Evolutionary conservation across 2,113 vertebrate species (phyloP), one percentile per base, ranked within the genome.

Genomic region (Crotalus helleri): DNA sequence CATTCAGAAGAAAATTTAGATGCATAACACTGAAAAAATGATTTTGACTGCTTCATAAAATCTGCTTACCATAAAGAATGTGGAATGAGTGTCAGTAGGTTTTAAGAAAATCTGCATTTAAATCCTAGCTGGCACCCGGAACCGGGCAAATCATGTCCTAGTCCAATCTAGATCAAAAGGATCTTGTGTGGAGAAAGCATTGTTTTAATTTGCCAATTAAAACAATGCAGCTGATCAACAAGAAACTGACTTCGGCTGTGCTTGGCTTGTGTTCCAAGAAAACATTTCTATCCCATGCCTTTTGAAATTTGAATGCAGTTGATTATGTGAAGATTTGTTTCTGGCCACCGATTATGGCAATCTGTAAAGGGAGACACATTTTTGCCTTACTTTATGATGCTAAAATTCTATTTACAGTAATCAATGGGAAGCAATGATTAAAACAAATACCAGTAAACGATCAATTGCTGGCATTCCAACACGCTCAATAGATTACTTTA

Each of bases 391-490:
- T 93, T 90, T 90, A 93, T 86, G 92, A 90, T 64, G 89, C 53
- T 53, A 87, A 87, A 87, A 86, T 90, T 87, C 92, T 90, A 93
- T 93, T 93, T 93, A 87, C 74, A 39, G 92, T 90, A 93, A 90
- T 93, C 92, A 86, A 93, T 93, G 87, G 39, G 57, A 59, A 53
- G 57, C 64, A 93, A 93, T 86, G 92, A 93, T 90, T 64, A 54
- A 93, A 90, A 87, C 81, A 90, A 93, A 93, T 93, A 93, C 92
- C 92, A 87, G 89, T 90, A 93, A 90, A 57, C 49, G 23, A 90
- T 93, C 92, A 87, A 55, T 90, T 55, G 81, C 86, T 93, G 89
- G 92, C 89, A 93, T 93, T 53, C 89, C 57, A 64, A 44, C 33
- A 44, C n/a, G 49, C 74, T 90, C 92, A 44, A 90, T 93, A 93